phyloP scores from a whole-genome alignment of 2,113 vertebrate species.

The Etheostoma spectabile region DNA sequence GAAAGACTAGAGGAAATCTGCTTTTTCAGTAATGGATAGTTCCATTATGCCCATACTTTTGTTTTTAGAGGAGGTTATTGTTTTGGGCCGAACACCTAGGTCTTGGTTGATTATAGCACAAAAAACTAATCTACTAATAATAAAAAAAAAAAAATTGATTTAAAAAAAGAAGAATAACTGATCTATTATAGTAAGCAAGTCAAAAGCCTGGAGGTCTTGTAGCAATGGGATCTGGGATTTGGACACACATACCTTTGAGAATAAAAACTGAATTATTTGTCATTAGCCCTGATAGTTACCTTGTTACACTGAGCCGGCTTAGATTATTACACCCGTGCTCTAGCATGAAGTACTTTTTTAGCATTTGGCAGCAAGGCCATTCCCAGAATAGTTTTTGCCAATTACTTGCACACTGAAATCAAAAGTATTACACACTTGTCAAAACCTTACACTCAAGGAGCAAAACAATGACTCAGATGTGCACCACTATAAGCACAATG shows the following conservation, averaged over 20 bases:
- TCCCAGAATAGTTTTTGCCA: not conserved
- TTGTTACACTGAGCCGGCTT: conserved; percentile 7
- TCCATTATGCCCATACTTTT: conserved; percentile 14
- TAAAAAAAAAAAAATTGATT: too few relatives aligned
- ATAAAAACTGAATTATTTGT: conserved; percentile 12
- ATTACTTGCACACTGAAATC: too few relatives aligned
- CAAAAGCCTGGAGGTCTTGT: conserved; percentile 12
- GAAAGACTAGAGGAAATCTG: not conserved
- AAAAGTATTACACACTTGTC: too few relatives aligned
- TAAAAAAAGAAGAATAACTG: not conserved
- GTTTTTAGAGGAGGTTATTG: not conserved
- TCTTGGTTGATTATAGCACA: conserved; percentile 16
- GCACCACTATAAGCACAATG: too few relatives aligned
- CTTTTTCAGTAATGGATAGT: not conserved
- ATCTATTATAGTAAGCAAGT: not conserved
- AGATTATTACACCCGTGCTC: conserved; percentile 6
- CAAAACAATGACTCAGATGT: too few relatives aligned
- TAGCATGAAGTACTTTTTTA: conserved; percentile 13
- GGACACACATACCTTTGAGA: conserved; percentile 1
- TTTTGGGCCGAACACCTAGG: conserved; percentile 7
- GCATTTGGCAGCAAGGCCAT: not conserved
- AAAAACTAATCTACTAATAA: not conserved
- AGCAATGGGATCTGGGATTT: conserved; percentile 21
- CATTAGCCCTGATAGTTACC: conserved; percentile 6
- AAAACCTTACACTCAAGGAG: too few relatives aligned